Evolutionary conservation across 2,113 vertebrate genomes (phyloP).

Genomic region (Triplophysa dalaica): DNA sequence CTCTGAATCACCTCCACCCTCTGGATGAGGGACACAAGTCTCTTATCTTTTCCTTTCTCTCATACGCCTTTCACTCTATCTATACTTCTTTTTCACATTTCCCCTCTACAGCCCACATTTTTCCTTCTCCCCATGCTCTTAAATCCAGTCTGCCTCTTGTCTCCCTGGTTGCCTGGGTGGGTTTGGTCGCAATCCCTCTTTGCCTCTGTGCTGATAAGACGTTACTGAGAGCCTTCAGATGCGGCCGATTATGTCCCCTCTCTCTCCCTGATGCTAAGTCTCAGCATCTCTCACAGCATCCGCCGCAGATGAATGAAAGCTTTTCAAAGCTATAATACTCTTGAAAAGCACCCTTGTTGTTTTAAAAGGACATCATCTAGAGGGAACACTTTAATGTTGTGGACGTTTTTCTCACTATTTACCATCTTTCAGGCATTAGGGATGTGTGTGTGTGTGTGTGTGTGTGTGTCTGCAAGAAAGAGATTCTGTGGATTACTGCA

Average conservation of each 20-base stretch:
- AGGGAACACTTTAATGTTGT: conserved; percentile 41
- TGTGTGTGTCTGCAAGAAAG: conserved; percentile 24
- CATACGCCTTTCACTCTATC: not conserved
- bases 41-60: conserved; percentile 23
- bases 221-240: conserved; percentile 62
- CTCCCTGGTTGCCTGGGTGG: conserved; percentile 53
- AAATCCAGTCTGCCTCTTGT: conserved; percentile 41
- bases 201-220: conserved; percentile 70
- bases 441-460: conserved; percentile 23
- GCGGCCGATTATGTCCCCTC: conserved; percentile 61
- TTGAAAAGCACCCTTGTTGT: conserved; percentile 49
- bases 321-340: conserved; percentile 56
- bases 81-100: not conserved
- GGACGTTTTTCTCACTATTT: conserved; percentile 47
- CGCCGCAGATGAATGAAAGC: conserved; percentile 53
- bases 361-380: conserved; percentile 58
- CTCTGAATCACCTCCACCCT: conserved; percentile 53
- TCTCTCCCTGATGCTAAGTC: conserved; percentile 20
- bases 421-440: conserved; percentile 20
- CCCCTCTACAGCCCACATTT: not conserved
- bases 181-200: conserved; percentile 59
- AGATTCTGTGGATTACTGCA: conserved; percentile 20
- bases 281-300: conserved; percentile 53
- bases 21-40: conserved; percentile 39
- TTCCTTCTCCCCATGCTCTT: conserved; percentile 34